Evolutionary conservation across 2,797 vertebrate species (phyloP), one percentile per base, ranked within the genome.

Genomic region (Oryzias dopingdopingensis): DNA sequence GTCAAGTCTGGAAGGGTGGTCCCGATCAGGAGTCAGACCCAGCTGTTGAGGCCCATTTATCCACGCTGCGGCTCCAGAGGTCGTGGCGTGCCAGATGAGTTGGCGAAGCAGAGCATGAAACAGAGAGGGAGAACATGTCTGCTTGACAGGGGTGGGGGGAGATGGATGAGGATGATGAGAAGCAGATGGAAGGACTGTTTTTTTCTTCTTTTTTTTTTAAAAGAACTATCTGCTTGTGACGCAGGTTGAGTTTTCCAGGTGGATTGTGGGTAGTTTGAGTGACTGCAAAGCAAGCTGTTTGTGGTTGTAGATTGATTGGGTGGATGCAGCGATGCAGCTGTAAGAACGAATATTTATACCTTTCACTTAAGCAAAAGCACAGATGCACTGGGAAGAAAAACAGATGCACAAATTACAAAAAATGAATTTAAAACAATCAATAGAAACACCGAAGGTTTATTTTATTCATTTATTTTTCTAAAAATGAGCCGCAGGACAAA

Each of bases 121-220:
- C 69, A 72, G 71, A 75, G 65, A 57, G 65, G 53, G 60, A 64
- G 61, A 70, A 53, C 22, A 48, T 73, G 74, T 80, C 48, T 70
- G 76, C 60, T 32, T 73, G 75, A 81, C 70, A 65, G 65, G 66
- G 65, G 53, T 22, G 40, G 72, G 42, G 60, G 59, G 53, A 67
- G 70, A 79, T 83, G 83, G 81, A 88, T 85, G 80, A 72, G 61
- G 74, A 66, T 88, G 85, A 90, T 87, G 82, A 82, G 78, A 88
- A 89, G 77, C 87, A 89, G 87, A 88, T 89, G 88, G 80, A 81
- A 64, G 67, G 74, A 6, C 68, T 42, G 65, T 57, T 72, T 74
- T 65, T 56, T 62, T 48, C 20, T 22, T 22, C 20, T 8, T 65
- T 59, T 41, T 54, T 53, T 40, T 54, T 62, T 13, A 15, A 47